Evolutionary conservation across 1,140 invertebrate genomes (phyloP), one percentile per base, ranked within the genome.

Genomic region (Caenorhabditis briggsae): DNA sequence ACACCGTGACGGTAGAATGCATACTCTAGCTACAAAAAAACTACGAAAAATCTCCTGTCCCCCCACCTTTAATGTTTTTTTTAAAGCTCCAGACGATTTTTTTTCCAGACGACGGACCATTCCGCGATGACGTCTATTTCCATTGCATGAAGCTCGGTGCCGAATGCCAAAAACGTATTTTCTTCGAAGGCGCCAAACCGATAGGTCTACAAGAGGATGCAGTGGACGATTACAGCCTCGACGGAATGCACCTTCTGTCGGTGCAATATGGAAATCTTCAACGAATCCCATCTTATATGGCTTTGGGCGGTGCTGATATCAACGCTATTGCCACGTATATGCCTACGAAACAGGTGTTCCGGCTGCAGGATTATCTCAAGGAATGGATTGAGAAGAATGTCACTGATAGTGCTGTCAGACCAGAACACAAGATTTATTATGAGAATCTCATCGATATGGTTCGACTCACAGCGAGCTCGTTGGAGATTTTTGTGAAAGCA

Each of bases 131-230:
- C 18, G 83, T 84, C 0, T 65, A n/a, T 9, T 64, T 84, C 16
- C 59, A 84, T 16, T 84, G 83, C 46, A 64, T 84, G 58, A 84
- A 48, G 50, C 50, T 18, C 53, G 83, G 83, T 16, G 58, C 83
- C 5, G 58, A 64, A 33, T 84, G 83, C 18, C 83, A 84, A 25
- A 84, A 84, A 25, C 20, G 46, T 14, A 20, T 64, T 0, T 65
- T 84, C 59, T 46, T 84, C 59, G 58, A 84, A 20, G 64, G 0
- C 59, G 16, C 43, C 23, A 78, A 78, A 78, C 70, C 70, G 12
- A 78, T 78, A 5, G 70, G 70, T 3, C 50, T 50, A 23, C 46
- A 78, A 53, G 70, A 78, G 23, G 70, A 78, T 23, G 8, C 2
- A 11, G 46, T 23, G 18, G 70, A n/a, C 2, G 46, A 78, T 12